Evolutionary conservation across 30 jellyfish, hydroid and myxozoan genomes (phyloP), one percentile per base, ranked within the genome.

Genomic region (Nemopilema nomurai): DNA sequence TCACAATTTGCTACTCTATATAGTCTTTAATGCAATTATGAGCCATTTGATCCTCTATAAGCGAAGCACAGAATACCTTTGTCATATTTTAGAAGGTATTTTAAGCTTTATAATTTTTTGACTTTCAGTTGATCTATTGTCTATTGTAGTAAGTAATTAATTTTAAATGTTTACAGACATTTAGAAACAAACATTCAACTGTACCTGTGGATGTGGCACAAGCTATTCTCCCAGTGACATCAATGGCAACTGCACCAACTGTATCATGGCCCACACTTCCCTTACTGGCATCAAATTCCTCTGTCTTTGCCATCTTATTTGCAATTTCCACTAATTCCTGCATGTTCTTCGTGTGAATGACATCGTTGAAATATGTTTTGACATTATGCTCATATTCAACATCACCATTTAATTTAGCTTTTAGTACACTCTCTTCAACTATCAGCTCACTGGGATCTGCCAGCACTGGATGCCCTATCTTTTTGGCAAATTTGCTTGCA

Each of bases 151-250:
- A n/a, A n/a, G n/a, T n/a, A n/a, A n/a, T n/a, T n/a, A n/a, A n/a
- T n/a, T n/a, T n/a, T n/a, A n/a, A n/a, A n/a, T n/a, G n/a, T n/a
- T n/a, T n/a, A n/a, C n/a, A n/a, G n/a, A n/a, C n/a, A n/a, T n/a
- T n/a, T n/a, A n/a, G n/a, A n/a, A n/a, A n/a, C n/a, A n/a, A n/a
- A n/a, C n/a, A 41, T 41, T 3, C 57, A 6, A 73, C 18, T 80
- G 18, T 41, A 93, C 98, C 98, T 79, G 99, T 94, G 22, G 99
- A 94, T 20, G 99, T 94, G 18, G 97, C 99, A 75, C 97, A 94
- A 9, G 99, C 99, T 29, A 94, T 57, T 77, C 90, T 89, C 21
- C 99, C 99, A 51, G 65, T 65, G 0, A 71, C 71, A 81, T 94
- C 99, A 24, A 94, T 65, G 9, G 99, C 99, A 67, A 94, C 99